These are phyloP conservation scores for Leptoteleia sp. DNA, from an alignment of 1,140 invertebrate genomes.

Conservation along the genomic window DNA sequence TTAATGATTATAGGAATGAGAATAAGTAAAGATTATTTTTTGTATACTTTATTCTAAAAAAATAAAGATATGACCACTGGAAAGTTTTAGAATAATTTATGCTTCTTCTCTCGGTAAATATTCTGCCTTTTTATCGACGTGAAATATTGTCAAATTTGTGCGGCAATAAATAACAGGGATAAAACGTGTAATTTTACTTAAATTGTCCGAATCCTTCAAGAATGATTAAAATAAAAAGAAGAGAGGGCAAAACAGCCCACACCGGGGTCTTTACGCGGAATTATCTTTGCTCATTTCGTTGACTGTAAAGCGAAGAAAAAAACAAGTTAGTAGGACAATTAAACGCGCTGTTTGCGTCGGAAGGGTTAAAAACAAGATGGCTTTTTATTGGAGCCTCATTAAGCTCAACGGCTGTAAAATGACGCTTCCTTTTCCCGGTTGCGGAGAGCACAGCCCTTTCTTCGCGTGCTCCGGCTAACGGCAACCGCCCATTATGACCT, in stretches of 20 bases:
- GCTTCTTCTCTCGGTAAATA: no score
- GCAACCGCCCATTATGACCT: slow-evolving; percentile 56
- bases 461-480: slow-evolving; percentile 49
- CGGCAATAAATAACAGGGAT: slow-evolving; percentile 12
- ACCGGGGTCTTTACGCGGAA: slow-evolving; percentile 20
- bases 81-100: no score
- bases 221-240: slow-evolving; percentile 19
- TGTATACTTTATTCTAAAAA: no score
- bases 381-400: slow-evolving; percentile 78
- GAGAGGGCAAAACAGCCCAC: slow-evolving; percentile 23
- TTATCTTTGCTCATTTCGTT: slow-evolving; percentile 37
- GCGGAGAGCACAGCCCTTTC: slow-evolving; percentile 52
- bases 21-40: no score
- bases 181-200: slow-evolving; percentile 20
- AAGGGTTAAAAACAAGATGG: slow-evolving; percentile 81
- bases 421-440: slow-evolving; percentile 46
- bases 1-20: no score
- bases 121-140: no score
- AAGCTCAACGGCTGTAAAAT: slow-evolving; percentile 80
- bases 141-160: no score
- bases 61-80: no score
- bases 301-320: slow-evolving; percentile 60
- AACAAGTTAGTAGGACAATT: slow-evolving; percentile 71
- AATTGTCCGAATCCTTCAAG: slow-evolving; percentile 30
- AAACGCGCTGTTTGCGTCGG: slow-evolving; percentile 72